phyloP scores from a whole-genome alignment of 2,113 vertebrate genomes.

The Machaerirhynchus nigripectus region DNA sequence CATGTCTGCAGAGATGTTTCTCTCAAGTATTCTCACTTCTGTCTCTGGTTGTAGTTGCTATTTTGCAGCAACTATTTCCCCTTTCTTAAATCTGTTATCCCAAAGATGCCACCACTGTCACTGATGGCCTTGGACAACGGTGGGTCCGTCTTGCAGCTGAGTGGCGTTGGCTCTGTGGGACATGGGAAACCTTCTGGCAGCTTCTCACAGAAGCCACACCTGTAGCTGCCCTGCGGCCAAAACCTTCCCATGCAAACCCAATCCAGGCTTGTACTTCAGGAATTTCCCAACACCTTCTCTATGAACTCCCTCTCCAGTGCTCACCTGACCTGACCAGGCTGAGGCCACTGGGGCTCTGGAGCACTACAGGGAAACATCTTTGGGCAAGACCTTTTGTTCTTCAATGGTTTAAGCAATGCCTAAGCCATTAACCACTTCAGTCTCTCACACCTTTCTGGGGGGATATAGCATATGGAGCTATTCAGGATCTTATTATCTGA shows the following conservation, averaged over 20 bases:
- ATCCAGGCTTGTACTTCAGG: background rate
- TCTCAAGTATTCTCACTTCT: background rate
- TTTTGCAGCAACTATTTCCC: background rate
- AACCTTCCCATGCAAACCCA: background rate
- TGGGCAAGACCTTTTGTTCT: background rate
- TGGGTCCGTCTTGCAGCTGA: fast-evolving
- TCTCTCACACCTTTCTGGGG: fast-evolving
- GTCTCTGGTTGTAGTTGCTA: background rate
- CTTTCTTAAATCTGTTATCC: background rate
- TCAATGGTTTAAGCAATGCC: background rate
- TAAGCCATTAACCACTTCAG: background rate
- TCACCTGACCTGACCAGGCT: background rate
- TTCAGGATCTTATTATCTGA: background rate
- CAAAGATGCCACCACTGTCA: background rate
- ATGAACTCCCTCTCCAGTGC: fast-evolving
- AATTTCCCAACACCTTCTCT: background rate
- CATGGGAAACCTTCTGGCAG: background rate
- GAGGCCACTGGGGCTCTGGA: background rate
- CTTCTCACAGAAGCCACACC: background rate
- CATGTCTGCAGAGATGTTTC: background rate
- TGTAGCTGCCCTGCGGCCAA: background rate
- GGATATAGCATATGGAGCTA: background rate
- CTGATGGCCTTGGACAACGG: background rate
- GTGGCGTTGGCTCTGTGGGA: background rate
- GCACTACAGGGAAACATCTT: background rate